Conservation (phyloP, 2,113 vertebrate genomes). For the Acrocephalus kingi region DNA sequence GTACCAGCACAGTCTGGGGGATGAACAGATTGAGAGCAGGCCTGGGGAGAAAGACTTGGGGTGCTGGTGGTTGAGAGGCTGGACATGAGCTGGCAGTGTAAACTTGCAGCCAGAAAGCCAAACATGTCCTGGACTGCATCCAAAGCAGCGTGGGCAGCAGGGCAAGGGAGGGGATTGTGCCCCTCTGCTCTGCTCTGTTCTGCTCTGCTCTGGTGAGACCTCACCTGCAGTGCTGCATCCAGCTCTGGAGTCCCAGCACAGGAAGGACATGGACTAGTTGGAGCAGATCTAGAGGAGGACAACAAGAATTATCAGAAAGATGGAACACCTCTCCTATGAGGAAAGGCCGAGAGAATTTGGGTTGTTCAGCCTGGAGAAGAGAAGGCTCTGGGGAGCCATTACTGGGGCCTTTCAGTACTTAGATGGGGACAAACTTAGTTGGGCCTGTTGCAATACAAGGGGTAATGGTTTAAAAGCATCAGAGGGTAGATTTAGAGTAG, state of each 20-base stretch:
- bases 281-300: background rate
- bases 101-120: background rate
- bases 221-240: background rate
- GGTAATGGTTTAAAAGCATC: background rate
- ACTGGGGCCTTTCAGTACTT: background rate
- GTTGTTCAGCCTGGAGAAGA: background rate
- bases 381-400: background rate
- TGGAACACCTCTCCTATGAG: background rate
- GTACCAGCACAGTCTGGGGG: no score
- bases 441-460: background rate
- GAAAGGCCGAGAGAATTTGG: background rate
- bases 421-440: background rate
- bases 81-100: background rate
- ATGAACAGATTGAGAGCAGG: background rate
- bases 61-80: background rate
- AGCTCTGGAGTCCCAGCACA: background rate
- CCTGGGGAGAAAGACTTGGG: background rate
- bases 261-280: background rate
- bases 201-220: background rate
- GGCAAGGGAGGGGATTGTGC: background rate
- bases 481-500: background rate
- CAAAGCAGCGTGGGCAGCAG: rapidly evolving
- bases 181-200: background rate
- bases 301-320: background rate
- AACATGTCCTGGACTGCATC: background rate